Percentiles rank a stretch among this genome's conserved stretches.
Conservation (phyloP, 1,140 invertebrate genomes). For the Frieseomelitta varia region DNA sequence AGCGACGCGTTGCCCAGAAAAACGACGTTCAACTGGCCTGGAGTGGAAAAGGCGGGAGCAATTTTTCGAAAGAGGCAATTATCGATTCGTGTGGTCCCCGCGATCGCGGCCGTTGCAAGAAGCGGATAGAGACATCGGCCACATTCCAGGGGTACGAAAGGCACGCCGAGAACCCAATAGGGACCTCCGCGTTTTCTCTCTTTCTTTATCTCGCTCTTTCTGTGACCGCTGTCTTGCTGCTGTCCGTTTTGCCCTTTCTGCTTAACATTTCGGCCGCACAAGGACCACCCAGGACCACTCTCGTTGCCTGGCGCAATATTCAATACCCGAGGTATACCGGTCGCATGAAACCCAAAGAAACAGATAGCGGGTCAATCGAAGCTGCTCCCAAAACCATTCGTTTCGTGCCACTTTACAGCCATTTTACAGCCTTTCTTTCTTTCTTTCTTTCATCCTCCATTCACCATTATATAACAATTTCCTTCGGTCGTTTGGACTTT, state of each 20-base stretch:
- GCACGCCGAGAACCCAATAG: slow-evolving; percentile 71
- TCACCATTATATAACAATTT: too few relatives aligned
- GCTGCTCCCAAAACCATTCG: slow-evolving; percentile 12
- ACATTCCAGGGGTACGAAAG: slow-evolving; percentile 78
- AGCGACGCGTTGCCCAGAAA: slow-evolving; percentile 71
- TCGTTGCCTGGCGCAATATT: slow-evolving; percentile 64
- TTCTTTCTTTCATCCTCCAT: background rate
- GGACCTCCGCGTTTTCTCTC: slow-evolving; percentile 59
- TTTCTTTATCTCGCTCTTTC: slow-evolving; percentile 64
- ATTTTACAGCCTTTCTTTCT: background rate
- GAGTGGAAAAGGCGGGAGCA: slow-evolving; percentile 77
- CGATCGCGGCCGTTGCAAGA: slow-evolving; percentile 66
- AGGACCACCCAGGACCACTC: slow-evolving; percentile 74
- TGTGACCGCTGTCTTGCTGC: slow-evolving; percentile 52
- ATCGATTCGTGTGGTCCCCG: slow-evolving; percentile 81
- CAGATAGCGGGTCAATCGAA: slow-evolving; percentile 22
- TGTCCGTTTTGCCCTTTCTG: slow-evolving; percentile 68
- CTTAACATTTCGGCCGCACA: slow-evolving; percentile 75
- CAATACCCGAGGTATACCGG: slow-evolving; percentile 60
- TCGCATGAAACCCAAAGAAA: slow-evolving; percentile 40
- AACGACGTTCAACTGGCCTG: slow-evolving; percentile 72
- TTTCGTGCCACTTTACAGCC: background rate
- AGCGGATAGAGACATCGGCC: slow-evolving; percentile 82
- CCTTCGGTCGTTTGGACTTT: too few relatives aligned
- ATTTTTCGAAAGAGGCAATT: slow-evolving; percentile 80